Evolutionary conservation across 2,113 vertebrate species (phyloP).

Genomic region (Peromyscus polionotus): DNA sequence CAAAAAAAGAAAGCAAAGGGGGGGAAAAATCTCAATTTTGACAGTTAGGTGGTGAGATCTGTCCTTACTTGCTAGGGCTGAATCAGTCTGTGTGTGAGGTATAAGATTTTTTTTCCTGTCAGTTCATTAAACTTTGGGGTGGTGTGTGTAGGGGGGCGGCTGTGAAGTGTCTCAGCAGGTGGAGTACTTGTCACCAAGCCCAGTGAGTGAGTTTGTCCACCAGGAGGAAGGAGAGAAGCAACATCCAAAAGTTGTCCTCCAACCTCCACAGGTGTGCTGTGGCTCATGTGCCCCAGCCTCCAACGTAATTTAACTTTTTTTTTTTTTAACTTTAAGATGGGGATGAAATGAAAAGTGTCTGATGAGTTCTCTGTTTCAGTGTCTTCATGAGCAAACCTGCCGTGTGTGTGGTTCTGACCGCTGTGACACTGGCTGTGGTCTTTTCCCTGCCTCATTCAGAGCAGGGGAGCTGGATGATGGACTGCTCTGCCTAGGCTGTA

Average conservation of each 20-base stretch:
- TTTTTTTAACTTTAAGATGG: background rate
- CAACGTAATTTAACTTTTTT: no score
- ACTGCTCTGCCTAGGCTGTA: background rate
- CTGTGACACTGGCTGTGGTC: background rate
- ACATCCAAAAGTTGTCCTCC: background rate
- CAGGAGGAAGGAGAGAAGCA: background rate
- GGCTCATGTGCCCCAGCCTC: no score
- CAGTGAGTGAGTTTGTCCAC: background rate
- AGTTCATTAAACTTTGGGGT: background rate
- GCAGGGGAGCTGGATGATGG: background rate
- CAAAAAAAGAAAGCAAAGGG: background rate
- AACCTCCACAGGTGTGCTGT: background rate
- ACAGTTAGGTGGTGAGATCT: background rate
- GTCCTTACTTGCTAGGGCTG: background rate
- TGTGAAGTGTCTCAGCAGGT: no score
- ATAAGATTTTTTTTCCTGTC: conserved; percentile 7
- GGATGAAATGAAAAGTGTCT: background rate
- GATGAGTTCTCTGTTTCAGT: background rate
- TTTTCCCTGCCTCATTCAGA: background rate
- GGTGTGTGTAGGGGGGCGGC: no score
- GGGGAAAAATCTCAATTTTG: background rate
- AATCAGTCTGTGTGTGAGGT: background rate
- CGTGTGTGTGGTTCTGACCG: background rate
- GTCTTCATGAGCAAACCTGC: background rate
- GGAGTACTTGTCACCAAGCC: no score